Base-by-base conservation (phyloP, 2,888 invertebrate genomes). In the Himalopsyche kuldschensis region DNA sequence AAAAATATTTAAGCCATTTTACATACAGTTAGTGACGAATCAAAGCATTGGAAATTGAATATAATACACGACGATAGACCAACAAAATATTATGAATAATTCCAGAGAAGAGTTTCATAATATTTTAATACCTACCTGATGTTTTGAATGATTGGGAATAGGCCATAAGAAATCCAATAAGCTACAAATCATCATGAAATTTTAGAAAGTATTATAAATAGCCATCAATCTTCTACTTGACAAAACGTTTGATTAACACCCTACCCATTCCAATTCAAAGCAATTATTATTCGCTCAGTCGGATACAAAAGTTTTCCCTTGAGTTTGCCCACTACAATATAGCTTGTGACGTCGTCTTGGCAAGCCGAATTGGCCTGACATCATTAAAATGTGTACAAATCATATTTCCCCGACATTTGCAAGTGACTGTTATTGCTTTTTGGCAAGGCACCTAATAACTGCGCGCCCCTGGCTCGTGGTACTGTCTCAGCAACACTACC, bases 381-480 rank as follows among this genome's bases (percentile, higher is more conserved):
- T 83, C 83, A 85, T 85, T 85, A 85, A 85, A 85, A 85, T 79
- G 80, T 79, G 81, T 80, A 82, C 85, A 85, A 85, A 85, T 85
- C 85, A 85, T 85, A 84, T 84, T 82, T 79, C 35, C 63, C 79
- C 85, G 80, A 79, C 83, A 83, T 83, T 85, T 85, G 85, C 85
- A 81, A 85, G 81, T 85, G 85, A 85, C 85, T 85, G 83, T 82
- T 85, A 85, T 85, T 85, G 83, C 85, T 82, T 83, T 83, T 82
- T 82, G 80, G 82, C 82, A 80, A 75, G 82, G 82, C 47, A 30
- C 69, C 69, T 69, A 78, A 78, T 78, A 78, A 78, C 78, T 47
- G 78, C 46, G 69, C 69, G 41, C 41, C 32, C 76, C 46, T 41
- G 78, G 78, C 78, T 46, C 78, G 78, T 27, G 47, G 78, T 78